These are phyloP conservation scores for Nesidiocoris tenuis DNA, from an alignment of 2,888 invertebrate genomes.

Conservation along the genomic window DNA sequence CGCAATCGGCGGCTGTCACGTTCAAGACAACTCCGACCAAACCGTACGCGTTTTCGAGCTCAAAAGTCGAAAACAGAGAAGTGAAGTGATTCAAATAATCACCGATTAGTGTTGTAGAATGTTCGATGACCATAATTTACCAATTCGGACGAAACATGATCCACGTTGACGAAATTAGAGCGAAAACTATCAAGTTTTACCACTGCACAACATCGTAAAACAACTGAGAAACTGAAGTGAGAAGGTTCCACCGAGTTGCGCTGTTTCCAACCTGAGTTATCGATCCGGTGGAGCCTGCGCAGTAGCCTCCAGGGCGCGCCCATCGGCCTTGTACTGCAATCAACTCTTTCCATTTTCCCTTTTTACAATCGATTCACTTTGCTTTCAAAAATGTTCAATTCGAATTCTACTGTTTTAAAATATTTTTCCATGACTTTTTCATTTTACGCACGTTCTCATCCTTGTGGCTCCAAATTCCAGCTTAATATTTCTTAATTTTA, in stretches of 20 bases:
- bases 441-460: too few relatives aligned
- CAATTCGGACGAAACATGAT: background rate
- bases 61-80: slow-evolving; percentile 10
- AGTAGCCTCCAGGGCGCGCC: slow-evolving; percentile 3
- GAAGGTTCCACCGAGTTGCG: slow-evolving; percentile 26
- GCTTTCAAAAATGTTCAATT: too few relatives aligned
- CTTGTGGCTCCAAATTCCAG: too few relatives aligned
- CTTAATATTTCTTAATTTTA: too few relatives aligned
- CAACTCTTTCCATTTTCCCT: background rate
- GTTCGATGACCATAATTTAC: slow-evolving; percentile 23
- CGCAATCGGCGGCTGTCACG: slow-evolving; percentile 4
- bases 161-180: background rate
- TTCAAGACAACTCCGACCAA: slow-evolving; percentile 9
- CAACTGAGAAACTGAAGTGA: background rate
- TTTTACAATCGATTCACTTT: background rate
- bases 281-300: slow-evolving; percentile 21
- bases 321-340: slow-evolving; percentile 1
- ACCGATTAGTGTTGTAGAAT: slow-evolving; percentile 16
- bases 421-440: too few relatives aligned
- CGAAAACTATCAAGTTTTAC: too few relatives aligned
- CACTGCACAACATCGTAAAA: background rate
- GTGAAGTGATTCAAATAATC: slow-evolving; percentile 19
- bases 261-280: slow-evolving; percentile 21
- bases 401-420: too few relatives aligned
- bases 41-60: background rate